Conservation (phyloP, 2,113 vertebrate species). For the Lycaon pictus region DNA sequence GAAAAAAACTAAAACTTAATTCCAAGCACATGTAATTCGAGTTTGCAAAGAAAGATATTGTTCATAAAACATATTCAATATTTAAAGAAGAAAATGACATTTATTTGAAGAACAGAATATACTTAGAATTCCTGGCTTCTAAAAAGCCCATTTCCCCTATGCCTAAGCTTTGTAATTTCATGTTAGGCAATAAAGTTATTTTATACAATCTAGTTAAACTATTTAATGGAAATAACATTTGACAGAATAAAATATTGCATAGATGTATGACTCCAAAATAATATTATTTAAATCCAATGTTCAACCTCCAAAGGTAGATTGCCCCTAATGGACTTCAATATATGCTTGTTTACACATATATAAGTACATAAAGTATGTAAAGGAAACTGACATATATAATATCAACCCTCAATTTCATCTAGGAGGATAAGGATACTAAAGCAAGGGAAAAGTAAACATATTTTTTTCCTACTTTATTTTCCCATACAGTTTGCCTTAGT, state of each 20-base stretch:
- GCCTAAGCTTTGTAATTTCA: constrained; percentile 20
- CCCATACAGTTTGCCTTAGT: neutral
- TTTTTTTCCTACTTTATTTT: neutral
- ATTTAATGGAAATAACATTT: constrained; percentile 39
- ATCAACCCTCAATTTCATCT: neutral
- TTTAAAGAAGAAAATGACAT: neutral
- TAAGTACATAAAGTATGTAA: neutral
- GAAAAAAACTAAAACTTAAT: constrained; percentile 52
- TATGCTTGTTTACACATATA: neutral
- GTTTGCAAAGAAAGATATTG: neutral
- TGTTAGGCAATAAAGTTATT: constrained; percentile 19
- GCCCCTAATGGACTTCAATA: constrained; percentile 6
- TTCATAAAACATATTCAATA: constrained; percentile 28
- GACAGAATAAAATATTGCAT: constrained; percentile 47
- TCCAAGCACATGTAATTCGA: constrained; percentile 31
- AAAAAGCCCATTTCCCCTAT: constrained; percentile 8
- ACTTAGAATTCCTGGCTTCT: constrained; percentile 31
- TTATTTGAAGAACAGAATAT: constrained; percentile 58
- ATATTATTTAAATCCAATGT: constrained; percentile 35
- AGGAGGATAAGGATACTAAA: neutral
- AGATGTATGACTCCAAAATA: neutral
- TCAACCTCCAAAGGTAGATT: constrained; percentile 38
- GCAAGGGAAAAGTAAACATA: neutral
- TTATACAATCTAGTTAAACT: constrained; percentile 37
- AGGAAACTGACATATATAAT: neutral